Evolutionary conservation across 2,888 invertebrate species (phyloP), one percentile per base, ranked within the genome.

Genomic region (Mayetiola destructor): DNA sequence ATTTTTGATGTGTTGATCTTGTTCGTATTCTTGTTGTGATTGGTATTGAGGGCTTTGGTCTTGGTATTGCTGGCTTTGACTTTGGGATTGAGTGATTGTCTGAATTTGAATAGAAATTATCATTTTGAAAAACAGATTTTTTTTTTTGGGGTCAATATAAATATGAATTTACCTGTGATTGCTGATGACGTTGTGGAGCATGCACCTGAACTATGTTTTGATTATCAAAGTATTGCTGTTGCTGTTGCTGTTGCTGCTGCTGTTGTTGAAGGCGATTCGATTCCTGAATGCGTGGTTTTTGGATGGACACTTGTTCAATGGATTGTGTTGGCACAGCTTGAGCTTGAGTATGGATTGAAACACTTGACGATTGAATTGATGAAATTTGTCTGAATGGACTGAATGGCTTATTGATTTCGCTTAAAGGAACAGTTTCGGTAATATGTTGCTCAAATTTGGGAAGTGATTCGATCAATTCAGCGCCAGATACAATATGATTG

Each of bases 361-460:
- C n/a, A 1, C 27, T 12, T 3, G 18, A 9, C 12, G 35, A 55
- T 53, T 63, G 63, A 32, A 61, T 61, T 12, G 60, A 57, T 53
- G 61, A 59, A 16, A 56, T 55, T 18, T 59, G 60, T 36, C 60
- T 56, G 10, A 57, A 56, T 32, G 63, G 57, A 60, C 62, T 39
- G 30, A 61, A 57, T 23, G 61, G 61, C 53, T 59, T 57, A 53
- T 61, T 60, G 3, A 57, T 23, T 64, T 69, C 65, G 56, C 64
- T 61, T 52, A 69, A 68, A 55, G 73, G 68, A 48, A 70, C 73
- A 63, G 73, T 72, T n/a, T 80, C 75, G 14, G 83, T 79, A 60
- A 83, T 78, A 63, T 88, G 88, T 63, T 88, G 86, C 69, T 89
- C 88, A 62, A 80, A 81, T 72, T 85, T 86, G 6, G 88, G 82